Conservation (phyloP, 2,888 invertebrate species). For the Nemotelus pantherinus region DNA sequence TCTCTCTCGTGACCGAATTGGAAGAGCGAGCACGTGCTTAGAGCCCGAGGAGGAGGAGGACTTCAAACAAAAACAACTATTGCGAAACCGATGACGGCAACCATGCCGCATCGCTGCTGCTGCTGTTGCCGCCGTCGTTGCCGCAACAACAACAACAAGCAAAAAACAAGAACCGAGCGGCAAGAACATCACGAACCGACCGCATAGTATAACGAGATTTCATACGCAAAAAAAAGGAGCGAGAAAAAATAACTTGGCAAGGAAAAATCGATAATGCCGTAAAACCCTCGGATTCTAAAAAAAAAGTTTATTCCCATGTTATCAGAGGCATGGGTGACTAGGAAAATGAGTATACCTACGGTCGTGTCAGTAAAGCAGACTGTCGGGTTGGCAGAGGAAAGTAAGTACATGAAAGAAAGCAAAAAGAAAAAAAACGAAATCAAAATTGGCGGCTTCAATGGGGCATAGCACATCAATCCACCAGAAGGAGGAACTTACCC, state of each 20-base stretch:
- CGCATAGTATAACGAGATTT: constrained; percentile 4
- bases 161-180: too few species aligned
- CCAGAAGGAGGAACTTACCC: neutral
- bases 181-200: neutral
- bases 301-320: neutral
- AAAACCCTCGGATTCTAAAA: neutral
- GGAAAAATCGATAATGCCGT: constrained; percentile 14
- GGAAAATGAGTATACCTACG: neutral
- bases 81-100: too few species aligned
- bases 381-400: too few species aligned
- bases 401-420: neutral
- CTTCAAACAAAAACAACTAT: too few species aligned
- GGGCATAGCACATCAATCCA: neutral
- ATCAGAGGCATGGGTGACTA: constrained; percentile 4
- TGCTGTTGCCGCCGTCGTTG: too few species aligned
- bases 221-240: neutral
- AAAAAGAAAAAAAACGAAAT: neutral
- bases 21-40: constrained; percentile 7
- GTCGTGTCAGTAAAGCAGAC: too few species aligned
- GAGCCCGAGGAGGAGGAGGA: neutral
- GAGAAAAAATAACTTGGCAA: neutral
- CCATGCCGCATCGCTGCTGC: too few species aligned
- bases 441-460: constrained; percentile 3
- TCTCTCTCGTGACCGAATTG: constrained; percentile 3
- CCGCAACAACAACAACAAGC: too few species aligned